Percentiles rank a stretch among this genome's conserved stretches.
phyloP scores from a whole-genome alignment of 2,113 vertebrate species.

The Pachyramphus minor region DNA sequence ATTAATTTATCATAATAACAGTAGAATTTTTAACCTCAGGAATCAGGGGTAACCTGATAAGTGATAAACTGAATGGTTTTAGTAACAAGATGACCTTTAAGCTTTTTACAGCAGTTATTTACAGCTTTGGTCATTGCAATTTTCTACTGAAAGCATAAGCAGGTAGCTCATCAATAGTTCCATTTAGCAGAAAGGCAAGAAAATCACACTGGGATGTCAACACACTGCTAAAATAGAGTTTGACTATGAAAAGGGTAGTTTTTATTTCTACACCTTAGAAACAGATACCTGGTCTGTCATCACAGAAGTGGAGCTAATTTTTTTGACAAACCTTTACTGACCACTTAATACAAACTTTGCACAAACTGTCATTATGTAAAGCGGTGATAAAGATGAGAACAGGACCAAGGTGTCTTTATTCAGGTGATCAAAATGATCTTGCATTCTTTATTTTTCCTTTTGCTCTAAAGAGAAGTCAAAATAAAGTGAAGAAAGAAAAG shows the following conservation, averaged over 20 bases:
- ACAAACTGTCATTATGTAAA: background rate
- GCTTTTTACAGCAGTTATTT: background rate
- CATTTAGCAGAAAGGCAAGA: background rate
- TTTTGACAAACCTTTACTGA: background rate
- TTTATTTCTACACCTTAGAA: background rate
- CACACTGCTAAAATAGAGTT: background rate
- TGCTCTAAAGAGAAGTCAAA: background rate
- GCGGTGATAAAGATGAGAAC: background rate
- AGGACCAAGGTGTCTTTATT: background rate
- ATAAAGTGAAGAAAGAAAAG: background rate
- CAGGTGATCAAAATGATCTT: background rate
- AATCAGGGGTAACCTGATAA: background rate
- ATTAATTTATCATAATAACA: constrained; percentile 27
- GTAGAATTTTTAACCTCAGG: background rate
- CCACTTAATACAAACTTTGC: background rate
- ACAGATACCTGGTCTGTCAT: background rate
- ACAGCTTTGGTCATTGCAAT: background rate
- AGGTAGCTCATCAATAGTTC: background rate
- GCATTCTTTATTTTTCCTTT: background rate
- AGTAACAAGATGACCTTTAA: background rate
- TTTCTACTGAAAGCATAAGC: background rate
- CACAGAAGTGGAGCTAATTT: background rate
- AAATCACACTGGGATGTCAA: background rate
- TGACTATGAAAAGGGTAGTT: background rate
- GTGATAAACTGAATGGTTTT: background rate